Evolutionary conservation across 2,888 invertebrate species (phyloP), one percentile per base, ranked within the genome.

Genomic region (Lobophora halterata): DNA sequence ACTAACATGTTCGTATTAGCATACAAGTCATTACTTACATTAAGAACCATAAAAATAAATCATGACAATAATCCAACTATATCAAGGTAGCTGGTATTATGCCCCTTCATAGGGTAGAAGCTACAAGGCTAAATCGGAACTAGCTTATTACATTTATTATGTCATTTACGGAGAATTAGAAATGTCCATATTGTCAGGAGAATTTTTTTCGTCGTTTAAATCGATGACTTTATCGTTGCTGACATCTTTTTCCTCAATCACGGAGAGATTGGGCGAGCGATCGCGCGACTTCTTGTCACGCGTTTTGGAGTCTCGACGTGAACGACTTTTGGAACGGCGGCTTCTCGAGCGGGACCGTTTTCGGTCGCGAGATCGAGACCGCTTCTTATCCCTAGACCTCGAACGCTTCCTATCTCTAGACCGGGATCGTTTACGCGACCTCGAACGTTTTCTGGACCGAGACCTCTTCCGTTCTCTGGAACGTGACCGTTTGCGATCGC

Each of bases 181-280:
- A 74, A 93, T 93, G 71, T 93, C 93, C 93, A 93, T 93, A 67
- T 93, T 93, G 72, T 93, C 93, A 1, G 91, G 88, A 6, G 91
- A 91, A 53, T 86, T 79, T 46, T 90, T 90, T 55, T 91, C 91
- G 41, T 91, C 90, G 19, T 61, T 67, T 29, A 79, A 57, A 27
- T 81, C 79, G 6, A 71, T 65, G 2, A 70, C 49, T 52, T 75
- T 73, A 12, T 69, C 42, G 1, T 60, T 46, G 4, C 71, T 52
- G 38, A 55, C 50, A 9, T 67, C 57, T 39, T 75, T 78, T 49
- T 79, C 76, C 46, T 70, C 75, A 31, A 73, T 60, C 3, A 75
- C 58, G 1, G 76, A 61, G 5, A 80, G 62, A 37, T 52, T 66
- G 4, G 82, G 82, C 13, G 76, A 79, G 20, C 61, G 77, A 3